These are phyloP conservation scores for Coluber constrictor DNA, from an alignment of 2,797 vertebrate species.

Conservation along the genomic window DNA sequence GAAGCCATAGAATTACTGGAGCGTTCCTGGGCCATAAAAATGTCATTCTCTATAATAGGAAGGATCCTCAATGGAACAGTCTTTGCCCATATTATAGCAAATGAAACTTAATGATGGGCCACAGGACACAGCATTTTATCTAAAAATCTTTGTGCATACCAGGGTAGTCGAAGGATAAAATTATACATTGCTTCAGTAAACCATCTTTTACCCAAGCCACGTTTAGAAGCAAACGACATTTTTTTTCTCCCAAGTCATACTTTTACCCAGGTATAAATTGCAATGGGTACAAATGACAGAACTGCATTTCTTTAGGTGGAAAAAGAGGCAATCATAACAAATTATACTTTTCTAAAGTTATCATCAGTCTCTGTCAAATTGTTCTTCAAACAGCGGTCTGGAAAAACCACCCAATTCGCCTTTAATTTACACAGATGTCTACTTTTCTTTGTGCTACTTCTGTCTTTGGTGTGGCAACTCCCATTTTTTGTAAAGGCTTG, in stretches of 20 bases:
- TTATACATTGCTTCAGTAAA: conserved; percentile 61
- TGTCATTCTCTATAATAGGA: conserved; percentile 22
- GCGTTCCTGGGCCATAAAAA: conserved; percentile 17
- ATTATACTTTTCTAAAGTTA: conserved; percentile 75
- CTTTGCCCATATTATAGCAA: conserved; percentile 46
- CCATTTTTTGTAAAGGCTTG: conserved; percentile 68
- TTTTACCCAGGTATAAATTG: conserved; percentile 69
- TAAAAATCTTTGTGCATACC: conserved; percentile 44
- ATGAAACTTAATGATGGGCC: conserved; percentile 53
- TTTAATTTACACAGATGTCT: conserved; percentile 15
- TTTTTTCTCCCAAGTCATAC: conserved; percentile 47
- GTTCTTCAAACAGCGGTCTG: conserved; percentile 72
- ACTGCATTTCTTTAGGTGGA: conserved; percentile 56
- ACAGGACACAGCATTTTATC: conserved; percentile 51
- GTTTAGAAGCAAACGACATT: conserved; percentile 53
- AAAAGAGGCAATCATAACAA: conserved; percentile 71
- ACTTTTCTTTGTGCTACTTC: conserved; percentile 62
- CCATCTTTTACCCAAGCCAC: conserved; percentile 62
- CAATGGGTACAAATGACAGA: conserved; percentile 62
- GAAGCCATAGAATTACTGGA: conserved; percentile 37
- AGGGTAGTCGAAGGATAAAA: conserved; percentile 62
- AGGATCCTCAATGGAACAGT: conserved; percentile 47
- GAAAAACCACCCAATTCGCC: conserved; percentile 58
- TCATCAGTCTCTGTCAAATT: conserved; percentile 77
- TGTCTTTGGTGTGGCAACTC: conserved; percentile 64